Base-by-base conservation (phyloP, 2,113 vertebrate genomes). In the Brachirus orientalis region DNA sequence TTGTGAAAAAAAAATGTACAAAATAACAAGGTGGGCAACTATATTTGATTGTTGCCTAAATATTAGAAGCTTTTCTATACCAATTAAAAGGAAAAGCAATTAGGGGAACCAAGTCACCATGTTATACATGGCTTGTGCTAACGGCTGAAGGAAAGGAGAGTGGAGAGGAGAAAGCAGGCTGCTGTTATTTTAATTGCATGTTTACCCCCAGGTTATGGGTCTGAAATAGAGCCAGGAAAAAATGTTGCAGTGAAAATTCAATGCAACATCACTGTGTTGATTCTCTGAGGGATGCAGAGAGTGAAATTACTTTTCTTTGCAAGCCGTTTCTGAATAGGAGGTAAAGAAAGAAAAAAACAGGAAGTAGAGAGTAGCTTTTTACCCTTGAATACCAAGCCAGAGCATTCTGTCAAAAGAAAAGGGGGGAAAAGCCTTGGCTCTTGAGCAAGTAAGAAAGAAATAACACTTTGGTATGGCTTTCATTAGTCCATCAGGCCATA, bases 131-230 rank as follows among this genome's bases (percentile, higher is more conserved):
- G 82, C 76, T 64, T 68, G 62, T 47, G 58, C 76, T 83, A 75
- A 82, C 72, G 72, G 82, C 86, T 82, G 71, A 76, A 63, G 74
- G 73, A 79, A 74, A 88, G 83, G 75, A 72, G 81, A 75, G 77
- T 63, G 60, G 57, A 77, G 54, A 77, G 76, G 77, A 84, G 78
- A 85, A 80, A 80, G 83, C 82, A 82, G 72, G 79, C 79, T 80
- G 79, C 77, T 88, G 86, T 86, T 91, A 88, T 90, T 92, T 87
- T 92, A 92, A 93, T 91, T 92, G 88, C 88, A 80, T 90, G 88
- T 91, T 91, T 92, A 88, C 90, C 87, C 89, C 81, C 78, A 86
- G 92, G 91, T 90, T 92, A 90, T 85, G 65, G 84, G 89, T 81
- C 85, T 86, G 87, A 90, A 86, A 91, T 91, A 85, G 80, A 92